Evolutionary conservation across 2,797 vertebrate genomes (phyloP), one percentile per base, ranked within the genome.

Genomic region (Lagodon rhomboides): DNA sequence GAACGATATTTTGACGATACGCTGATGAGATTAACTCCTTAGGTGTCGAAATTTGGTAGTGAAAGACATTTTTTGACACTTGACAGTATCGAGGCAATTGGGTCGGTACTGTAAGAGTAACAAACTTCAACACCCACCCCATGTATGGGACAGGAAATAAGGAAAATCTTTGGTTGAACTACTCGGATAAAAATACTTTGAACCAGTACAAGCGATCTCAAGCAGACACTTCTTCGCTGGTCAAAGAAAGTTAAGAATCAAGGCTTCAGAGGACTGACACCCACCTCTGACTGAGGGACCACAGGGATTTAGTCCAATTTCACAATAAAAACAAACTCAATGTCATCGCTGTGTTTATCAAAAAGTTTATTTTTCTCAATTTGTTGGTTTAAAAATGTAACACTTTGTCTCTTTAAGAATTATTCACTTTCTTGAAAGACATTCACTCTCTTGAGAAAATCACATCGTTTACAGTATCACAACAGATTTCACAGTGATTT

Each of bases 311-410:
- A 38, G 10, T 38, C 38, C 38, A 41, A 10, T 34, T 47, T 46
- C 47, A 68, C n/a, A 73, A 82, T 38, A 56, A 77, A 81, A 55
- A 80, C 53, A 65, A 73, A 34, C 61, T 23, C 12, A 43, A 58
- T 0, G 30, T 5, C 18, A 44, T 22, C 15, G 38, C 12, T 34
- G n/a, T 53, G 34, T 65, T 4, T 23, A 18, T 75, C 10, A 80
- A 80, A 65, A 60, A 10, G 12, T 88, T 94, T 91, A 91, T 92
- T 91, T 84, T 60, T 51, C 22, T 67, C 13, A 6, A 66, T n/a
- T 75, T 85, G 79, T 4, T 76, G 17, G 47, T 49, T 27, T 79
- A 2, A 82, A 82, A 77, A 67, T n/a, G 17, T 0, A 67, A 67
- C 25, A 79, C 13, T 74, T 59, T 76, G 43, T 63, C 20, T 77